These are phyloP conservation scores for Diachasmimorpha longicaudata DNA, from an alignment of 1,140 invertebrate species.

Conservation along the genomic window DNA sequence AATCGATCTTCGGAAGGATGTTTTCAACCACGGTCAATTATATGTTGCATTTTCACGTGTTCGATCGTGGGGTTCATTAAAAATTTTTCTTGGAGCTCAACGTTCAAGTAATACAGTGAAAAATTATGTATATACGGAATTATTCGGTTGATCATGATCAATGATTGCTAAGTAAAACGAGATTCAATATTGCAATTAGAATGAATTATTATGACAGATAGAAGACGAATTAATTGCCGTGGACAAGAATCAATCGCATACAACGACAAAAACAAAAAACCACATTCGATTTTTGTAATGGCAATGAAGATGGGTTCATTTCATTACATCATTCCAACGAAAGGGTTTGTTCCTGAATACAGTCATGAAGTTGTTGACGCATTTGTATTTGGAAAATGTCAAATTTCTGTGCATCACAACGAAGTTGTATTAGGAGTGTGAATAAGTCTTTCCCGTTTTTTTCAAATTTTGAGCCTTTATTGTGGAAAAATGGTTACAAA, in stretches of 20 bases:
- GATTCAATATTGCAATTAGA: neutral
- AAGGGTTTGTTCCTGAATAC: neutral
- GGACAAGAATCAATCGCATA: neutral
- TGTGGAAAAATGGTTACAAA: too few species aligned
- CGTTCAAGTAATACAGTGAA: neutral
- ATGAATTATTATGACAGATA: neutral
- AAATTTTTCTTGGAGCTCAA: neutral
- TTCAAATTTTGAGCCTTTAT: too few species aligned
- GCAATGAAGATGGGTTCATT: too few species aligned
- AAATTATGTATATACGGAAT: neutral
- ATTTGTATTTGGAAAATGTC: too few species aligned
- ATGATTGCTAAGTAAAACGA: neutral
- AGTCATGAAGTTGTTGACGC: neutral
- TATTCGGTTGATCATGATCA: neutral
- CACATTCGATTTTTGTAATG: too few species aligned
- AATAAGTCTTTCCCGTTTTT: too few species aligned
- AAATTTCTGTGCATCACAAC: too few species aligned
- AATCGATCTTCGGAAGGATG: slow-evolving; percentile 41
- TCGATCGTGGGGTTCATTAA: neutral
- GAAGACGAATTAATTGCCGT: neutral
- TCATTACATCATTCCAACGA: neutral
- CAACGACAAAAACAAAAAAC: neutral
- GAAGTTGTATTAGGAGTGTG: too few species aligned
- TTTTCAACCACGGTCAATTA: slow-evolving; percentile 45
- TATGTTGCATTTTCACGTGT: slow-evolving; percentile 23